phyloP scores from a whole-genome alignment of 2,888 invertebrate genomes.

The Fabriciana adippe region DNA sequence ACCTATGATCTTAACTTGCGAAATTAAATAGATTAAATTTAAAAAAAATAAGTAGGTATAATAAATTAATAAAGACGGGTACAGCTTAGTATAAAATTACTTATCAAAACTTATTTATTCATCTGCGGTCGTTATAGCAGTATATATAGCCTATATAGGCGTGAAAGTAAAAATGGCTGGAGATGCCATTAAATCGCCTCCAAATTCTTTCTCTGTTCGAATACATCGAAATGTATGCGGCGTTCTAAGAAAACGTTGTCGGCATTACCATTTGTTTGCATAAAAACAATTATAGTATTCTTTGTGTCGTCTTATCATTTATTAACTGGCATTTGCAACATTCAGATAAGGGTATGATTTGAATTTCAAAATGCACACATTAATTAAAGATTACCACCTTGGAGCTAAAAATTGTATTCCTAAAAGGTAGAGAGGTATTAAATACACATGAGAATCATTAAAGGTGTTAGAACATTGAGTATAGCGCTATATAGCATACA shows the following conservation, averaged over 20 bases:
- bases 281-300: neutral
- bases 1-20: too few relatives aligned
- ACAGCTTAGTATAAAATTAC: too few relatives aligned
- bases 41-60: too few relatives aligned
- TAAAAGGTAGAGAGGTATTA: neutral
- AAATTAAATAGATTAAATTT: too few relatives aligned
- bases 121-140: too few relatives aligned
- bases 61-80: too few relatives aligned
- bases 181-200: too few relatives aligned
- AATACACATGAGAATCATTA: constrained; percentile 8
- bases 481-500: neutral
- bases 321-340: neutral
- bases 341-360: constrained; percentile 9
- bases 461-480: neutral
- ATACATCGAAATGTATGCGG: neutral
- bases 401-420: neutral
- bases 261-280: neutral
- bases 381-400: constrained; percentile 13
- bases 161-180: too few relatives aligned
- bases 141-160: too few relatives aligned
- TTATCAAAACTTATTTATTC: too few relatives aligned
- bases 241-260: constrained; percentile 5
- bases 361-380: constrained; percentile 13
- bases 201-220: too few relatives aligned
- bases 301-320: constrained; percentile 1